Evolutionary conservation across 2,888 invertebrate genomes (phyloP).

Genomic region (Acronicta aceris): DNA sequence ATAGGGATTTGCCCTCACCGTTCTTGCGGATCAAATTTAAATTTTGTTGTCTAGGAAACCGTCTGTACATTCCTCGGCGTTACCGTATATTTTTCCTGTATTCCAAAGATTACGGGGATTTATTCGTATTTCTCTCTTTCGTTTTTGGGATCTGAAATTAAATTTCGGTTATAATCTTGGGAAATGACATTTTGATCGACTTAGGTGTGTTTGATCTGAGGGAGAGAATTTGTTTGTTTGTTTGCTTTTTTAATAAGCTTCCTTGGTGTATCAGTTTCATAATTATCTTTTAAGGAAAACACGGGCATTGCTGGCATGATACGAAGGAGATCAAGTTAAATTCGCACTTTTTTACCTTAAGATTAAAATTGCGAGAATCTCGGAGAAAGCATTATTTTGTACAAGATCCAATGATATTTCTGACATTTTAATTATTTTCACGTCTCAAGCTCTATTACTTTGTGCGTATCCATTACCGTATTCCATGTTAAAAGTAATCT

Average conservation of each 20-base stretch:
- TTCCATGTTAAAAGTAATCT: slow-evolving; percentile 10
- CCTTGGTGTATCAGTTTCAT: not conserved
- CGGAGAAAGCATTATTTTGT: not conserved
- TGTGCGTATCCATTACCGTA: not conserved
- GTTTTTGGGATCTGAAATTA: slow-evolving; percentile 20
- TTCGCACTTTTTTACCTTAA: not conserved
- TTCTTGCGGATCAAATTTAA: slow-evolving; percentile 53
- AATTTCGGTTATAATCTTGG: slow-evolving; percentile 23
- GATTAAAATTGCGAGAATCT: not conserved
- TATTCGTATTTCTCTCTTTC: slow-evolving; percentile 16
- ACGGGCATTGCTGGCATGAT: not conserved
- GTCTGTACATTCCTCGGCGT: slow-evolving; percentile 41
- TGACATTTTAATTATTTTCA: slow-evolving; percentile 23
- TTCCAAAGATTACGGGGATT: slow-evolving; percentile 34
- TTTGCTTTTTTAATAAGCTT: not conserved
- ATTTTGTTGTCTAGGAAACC: slow-evolving; percentile 43
- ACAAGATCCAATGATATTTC: not conserved
- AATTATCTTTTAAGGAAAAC: not conserved
- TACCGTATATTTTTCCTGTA: slow-evolving; percentile 35
- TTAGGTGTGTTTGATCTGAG: slow-evolving; percentile 8
- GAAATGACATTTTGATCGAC: slow-evolving; percentile 23
- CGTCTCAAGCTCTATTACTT: not conserved
- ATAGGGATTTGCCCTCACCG: slow-evolving; percentile 47
- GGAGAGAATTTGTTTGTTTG: not conserved
- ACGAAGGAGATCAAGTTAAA: not conserved